phyloP scores from a whole-genome alignment of 2,888 invertebrate species.

The Panorpa germanica region DNA sequence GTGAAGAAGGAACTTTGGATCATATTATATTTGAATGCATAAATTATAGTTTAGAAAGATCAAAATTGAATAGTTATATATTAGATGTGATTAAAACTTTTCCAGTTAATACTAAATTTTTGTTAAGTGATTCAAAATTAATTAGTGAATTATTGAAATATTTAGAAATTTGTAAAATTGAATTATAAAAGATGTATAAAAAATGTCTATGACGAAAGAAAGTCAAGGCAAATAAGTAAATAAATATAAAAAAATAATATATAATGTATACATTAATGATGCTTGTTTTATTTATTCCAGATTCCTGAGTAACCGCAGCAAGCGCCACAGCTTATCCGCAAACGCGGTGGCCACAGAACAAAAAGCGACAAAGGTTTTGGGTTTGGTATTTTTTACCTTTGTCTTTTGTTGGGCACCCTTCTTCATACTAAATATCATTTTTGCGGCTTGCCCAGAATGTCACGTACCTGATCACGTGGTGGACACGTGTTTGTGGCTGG shows the following conservation, averaged over 20 bases:
- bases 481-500: constrained; percentile 76
- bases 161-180: no score
- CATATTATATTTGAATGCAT: no score
- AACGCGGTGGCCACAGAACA: constrained; percentile 82
- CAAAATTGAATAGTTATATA: no score
- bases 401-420: constrained; percentile 89
- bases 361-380: constrained; percentile 85
- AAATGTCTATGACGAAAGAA: no score
- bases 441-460: constrained; percentile 68
- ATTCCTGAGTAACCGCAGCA: constrained; percentile 48
- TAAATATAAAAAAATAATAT: constrained; percentile 1
- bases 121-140: no score
- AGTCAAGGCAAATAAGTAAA: no score
- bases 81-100: no score
- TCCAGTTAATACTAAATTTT: no score
- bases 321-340: constrained; percentile 50
- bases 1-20: no score
- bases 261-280: constrained; percentile 9
- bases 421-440: constrained; percentile 71
- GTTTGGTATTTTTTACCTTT: constrained; percentile 82
- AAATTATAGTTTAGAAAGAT: no score
- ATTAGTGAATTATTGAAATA: no score
- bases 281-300: constrained; percentile 23
- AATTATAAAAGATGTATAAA: no score
- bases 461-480: constrained; percentile 47